phyloP scores from a whole-genome alignment of 2,888 invertebrate species.

The Gortyna flavago region DNA sequence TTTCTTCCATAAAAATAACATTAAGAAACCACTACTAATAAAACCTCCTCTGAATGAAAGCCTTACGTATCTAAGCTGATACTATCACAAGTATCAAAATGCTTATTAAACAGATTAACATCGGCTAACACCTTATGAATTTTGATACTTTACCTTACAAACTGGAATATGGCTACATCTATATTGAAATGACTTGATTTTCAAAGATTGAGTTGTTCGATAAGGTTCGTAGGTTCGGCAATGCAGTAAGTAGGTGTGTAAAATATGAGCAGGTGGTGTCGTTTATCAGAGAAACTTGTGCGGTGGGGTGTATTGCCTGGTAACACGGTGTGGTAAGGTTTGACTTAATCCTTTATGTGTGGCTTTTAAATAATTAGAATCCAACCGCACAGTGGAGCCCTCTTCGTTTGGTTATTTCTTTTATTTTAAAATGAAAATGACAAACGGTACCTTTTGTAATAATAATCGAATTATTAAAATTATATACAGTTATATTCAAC shows the following conservation, averaged over 20 bases:
- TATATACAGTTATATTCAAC: too few relatives aligned
- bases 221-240: conserved; percentile 42
- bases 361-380: not conserved
- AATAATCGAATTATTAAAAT: too few relatives aligned
- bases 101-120: conserved; percentile 54
- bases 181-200: conserved; percentile 64
- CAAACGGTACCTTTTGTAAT: too few relatives aligned
- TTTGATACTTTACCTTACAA: conserved; percentile 60
- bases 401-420: too few relatives aligned
- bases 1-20: conserved; percentile 38
- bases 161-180: conserved; percentile 57
- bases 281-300: conserved; percentile 34
- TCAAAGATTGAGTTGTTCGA: conserved; percentile 56
- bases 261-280: conserved; percentile 29
- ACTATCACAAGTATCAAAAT: conserved; percentile 51
- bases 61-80: conserved; percentile 32
- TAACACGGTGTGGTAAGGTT: conserved; percentile 11
- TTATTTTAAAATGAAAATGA: too few relatives aligned
- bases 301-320: conserved; percentile 5
- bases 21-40: conserved; percentile 45
- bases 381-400: too few relatives aligned
- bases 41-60: conserved; percentile 43
- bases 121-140: conserved; percentile 59
- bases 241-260: conserved; percentile 40
- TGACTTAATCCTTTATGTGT: conserved; percentile 9